These are phyloP conservation scores for Amphibalanus amphitrite DNA, from an alignment of 1,140 invertebrate species.

Conservation along the genomic window DNA sequence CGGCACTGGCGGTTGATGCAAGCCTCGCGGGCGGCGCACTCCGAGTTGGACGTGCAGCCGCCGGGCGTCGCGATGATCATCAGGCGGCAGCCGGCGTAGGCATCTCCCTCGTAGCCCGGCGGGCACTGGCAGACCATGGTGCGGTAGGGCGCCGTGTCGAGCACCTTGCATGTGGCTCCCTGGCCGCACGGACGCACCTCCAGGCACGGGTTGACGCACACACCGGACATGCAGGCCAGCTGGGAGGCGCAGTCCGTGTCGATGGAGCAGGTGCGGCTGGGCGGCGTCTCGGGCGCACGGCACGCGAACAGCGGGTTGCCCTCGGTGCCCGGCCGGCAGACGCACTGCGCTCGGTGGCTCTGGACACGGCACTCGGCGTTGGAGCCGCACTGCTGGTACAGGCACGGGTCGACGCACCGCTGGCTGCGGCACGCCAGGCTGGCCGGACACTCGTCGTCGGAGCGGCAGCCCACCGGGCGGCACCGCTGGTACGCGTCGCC, in stretches of 20 bases:
- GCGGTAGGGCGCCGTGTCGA: constrained; percentile 57
- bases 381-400: constrained; percentile 25
- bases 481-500: constrained; percentile 33
- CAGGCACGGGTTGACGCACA: constrained; percentile 22
- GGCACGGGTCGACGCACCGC: constrained; percentile 24
- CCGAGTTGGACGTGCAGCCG: constrained; percentile 47
- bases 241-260: constrained; percentile 24
- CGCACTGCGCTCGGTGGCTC: constrained; percentile 20
- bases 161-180: constrained; percentile 40
- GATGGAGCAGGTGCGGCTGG: constrained; percentile 26
- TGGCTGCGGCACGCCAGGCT: constrained; percentile 22
- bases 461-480: constrained; percentile 21
- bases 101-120: constrained; percentile 39
- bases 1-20: constrained; percentile 45
- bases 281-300: constrained; percentile 30
- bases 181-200: constrained; percentile 20
- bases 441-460: constrained; percentile 24
- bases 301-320: constrained; percentile 49
- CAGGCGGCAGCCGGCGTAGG: constrained; percentile 47
- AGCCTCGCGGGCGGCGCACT: constrained; percentile 49
- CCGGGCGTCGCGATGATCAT: no score
- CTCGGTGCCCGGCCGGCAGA: no score
- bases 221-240: constrained; percentile 21
- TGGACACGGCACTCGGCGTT: constrained; percentile 20
- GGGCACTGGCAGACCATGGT: constrained; percentile 77